Conservation (phyloP, 1,140 invertebrate genomes). For the Ceratosolen fusciceps region DNA sequence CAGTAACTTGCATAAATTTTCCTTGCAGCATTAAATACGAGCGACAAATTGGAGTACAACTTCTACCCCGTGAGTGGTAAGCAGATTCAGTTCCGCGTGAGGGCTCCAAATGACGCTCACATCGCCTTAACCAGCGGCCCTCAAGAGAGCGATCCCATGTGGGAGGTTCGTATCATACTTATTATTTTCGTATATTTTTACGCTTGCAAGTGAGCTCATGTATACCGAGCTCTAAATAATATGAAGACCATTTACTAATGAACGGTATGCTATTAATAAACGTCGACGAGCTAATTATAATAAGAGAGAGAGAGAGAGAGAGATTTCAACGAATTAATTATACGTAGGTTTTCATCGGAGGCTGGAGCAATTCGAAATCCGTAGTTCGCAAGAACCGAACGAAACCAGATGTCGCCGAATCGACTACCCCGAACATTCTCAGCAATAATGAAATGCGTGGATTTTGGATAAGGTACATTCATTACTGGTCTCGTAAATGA, state of each 20-base stretch:
- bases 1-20: slow-evolving; percentile 5
- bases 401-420: slow-evolving; percentile 84
- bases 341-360: slow-evolving; percentile 83
- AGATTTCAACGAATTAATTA: not conserved
- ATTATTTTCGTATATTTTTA: not conserved
- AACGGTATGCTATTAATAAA: too few species aligned
- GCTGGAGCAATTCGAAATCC: slow-evolving; percentile 88
- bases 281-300: not conserved
- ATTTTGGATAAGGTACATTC: slow-evolving; percentile 81
- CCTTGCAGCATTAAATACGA: slow-evolving; percentile 79
- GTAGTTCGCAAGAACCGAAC: slow-evolving; percentile 83
- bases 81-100: slow-evolving; percentile 81
- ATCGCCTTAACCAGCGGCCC: slow-evolving; percentile 80
- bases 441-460: slow-evolving; percentile 80
- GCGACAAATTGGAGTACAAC: slow-evolving; percentile 85
- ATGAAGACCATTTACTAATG: too few species aligned
- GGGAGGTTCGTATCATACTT: slow-evolving; percentile 73
- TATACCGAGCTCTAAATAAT: too few species aligned
- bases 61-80: slow-evolving; percentile 80
- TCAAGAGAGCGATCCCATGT: slow-evolving; percentile 79
- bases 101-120: slow-evolving; percentile 84
- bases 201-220: too few species aligned
- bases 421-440: slow-evolving; percentile 79
- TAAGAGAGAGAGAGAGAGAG: not conserved
- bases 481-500: not conserved